phyloP scores from a whole-genome alignment of 2,113 vertebrate genomes.

The Brienomyrus longianalis region DNA sequence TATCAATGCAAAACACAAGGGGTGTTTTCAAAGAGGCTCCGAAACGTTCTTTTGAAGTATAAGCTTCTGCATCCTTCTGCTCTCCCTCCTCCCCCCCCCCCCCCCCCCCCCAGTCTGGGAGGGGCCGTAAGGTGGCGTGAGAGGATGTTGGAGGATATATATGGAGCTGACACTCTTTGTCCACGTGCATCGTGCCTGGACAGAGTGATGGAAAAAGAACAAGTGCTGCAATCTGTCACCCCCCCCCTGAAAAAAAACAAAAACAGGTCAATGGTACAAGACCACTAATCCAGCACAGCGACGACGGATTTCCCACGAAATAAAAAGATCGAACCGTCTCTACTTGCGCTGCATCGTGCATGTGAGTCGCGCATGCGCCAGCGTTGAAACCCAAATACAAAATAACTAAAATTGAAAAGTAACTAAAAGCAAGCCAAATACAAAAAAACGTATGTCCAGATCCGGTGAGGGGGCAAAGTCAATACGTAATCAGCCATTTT shows the following conservation, averaged over 20 bases:
- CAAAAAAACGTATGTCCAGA: neutral
- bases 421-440: neutral
- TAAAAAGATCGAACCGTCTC: neutral
- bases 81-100: too few relatives aligned
- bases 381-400: neutral
- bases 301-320: neutral
- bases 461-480: neutral
- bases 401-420: neutral
- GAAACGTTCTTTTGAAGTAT: neutral
- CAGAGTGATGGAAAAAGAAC: conserved; percentile 4
- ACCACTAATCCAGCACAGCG: neutral
- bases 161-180: neutral
- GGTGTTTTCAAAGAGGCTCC: neutral
- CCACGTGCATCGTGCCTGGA: neutral
- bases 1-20: conserved; percentile 11
- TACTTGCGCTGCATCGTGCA: neutral
- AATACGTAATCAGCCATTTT: neutral
- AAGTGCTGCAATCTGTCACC: neutral
- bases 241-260: neutral
- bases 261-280: neutral
- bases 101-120: neutral
- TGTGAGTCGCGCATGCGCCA: neutral
- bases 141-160: neutral
- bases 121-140: neutral
- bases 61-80: neutral